Conservation (phyloP, 2,113 vertebrate species). For the Dromaius novaehollandiae region DNA sequence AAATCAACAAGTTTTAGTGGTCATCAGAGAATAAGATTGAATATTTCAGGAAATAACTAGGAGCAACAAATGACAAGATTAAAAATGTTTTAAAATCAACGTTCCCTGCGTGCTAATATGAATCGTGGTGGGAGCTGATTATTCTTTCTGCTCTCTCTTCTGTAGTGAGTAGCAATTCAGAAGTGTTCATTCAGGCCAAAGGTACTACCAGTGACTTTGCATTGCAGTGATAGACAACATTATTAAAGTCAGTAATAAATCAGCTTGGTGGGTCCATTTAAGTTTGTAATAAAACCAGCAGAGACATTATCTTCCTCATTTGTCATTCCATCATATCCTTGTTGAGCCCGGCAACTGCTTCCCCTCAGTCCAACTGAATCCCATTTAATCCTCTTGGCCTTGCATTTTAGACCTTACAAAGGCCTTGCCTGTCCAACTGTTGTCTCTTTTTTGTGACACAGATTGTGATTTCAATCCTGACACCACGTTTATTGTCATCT, state of each 20-base stretch:
- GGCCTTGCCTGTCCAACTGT: not conserved
- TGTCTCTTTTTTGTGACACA: not conserved
- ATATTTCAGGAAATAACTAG: not conserved
- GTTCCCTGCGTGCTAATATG: not conserved
- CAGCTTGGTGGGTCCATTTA: not conserved
- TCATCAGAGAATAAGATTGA: not conserved
- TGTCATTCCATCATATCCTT: not conserved
- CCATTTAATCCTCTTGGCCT: not conserved
- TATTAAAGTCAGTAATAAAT: not conserved
- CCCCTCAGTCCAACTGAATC: not conserved
- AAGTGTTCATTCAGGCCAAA: not conserved
- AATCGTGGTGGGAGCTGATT: not conserved
- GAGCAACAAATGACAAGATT: not conserved
- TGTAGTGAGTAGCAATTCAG: not conserved
- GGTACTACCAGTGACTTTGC: rapidly evolving
- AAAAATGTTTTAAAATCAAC: not conserved
- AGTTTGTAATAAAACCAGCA: not conserved
- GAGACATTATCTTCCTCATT: not conserved
- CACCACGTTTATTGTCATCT: not conserved
- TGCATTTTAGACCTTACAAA: not conserved
- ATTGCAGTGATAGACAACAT: not conserved
- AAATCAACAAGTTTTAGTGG: not conserved
- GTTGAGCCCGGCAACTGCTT: not conserved
- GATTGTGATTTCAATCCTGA: not conserved
- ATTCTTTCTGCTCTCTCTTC: not conserved